A percentile compares a stretch with the other conserved stretches of the same genome.
Evolutionary conservation across 2,113 vertebrate genomes (phyloP).

Genomic region (Gorsachius goisagi): DNA sequence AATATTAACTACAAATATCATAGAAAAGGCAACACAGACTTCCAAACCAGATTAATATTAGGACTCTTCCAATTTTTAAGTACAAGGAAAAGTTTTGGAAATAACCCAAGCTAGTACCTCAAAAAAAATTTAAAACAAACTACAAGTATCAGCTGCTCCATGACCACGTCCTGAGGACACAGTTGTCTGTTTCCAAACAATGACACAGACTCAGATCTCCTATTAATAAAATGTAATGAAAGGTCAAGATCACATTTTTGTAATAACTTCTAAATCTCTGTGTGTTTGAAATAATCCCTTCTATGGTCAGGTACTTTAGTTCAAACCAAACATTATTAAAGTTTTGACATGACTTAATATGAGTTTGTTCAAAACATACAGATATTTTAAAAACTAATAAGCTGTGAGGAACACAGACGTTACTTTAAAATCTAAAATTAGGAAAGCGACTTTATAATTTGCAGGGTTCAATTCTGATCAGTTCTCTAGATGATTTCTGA

Average conservation of each 20-base stretch:
- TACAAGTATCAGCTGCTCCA: constrained; percentile 18
- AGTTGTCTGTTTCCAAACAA: constrained; percentile 3
- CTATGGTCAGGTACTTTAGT: constrained; percentile 47
- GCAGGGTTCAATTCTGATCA: neutral
- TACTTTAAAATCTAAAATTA: constrained; percentile 61
- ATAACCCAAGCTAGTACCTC: neutral
- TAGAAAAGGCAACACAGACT: neutral
- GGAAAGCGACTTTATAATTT: constrained; percentile 6
- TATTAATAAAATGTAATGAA: constrained; percentile 49
- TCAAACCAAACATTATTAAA: constrained; percentile 59
- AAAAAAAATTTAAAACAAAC: constrained; percentile 39
- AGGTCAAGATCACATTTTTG: constrained; percentile 67
- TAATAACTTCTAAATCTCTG: constrained; percentile 68
- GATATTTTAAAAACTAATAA: constrained; percentile 64
- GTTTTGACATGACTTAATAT: constrained; percentile 25
- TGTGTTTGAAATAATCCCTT: constrained; percentile 49
- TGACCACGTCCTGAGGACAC: constrained; percentile 1
- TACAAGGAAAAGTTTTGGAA: constrained; percentile 38
- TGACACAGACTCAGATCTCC: neutral
- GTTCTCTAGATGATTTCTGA: neutral
- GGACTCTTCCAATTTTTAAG: constrained; percentile 2
- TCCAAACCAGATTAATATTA: neutral
- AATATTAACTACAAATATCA: neutral
- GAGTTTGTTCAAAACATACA: constrained; percentile 57
- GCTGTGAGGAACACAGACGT: constrained; percentile 24